These are phyloP conservation scores for Drosophila colorata DNA, from an alignment of 2,888 invertebrate genomes.

Conservation along the genomic window DNA sequence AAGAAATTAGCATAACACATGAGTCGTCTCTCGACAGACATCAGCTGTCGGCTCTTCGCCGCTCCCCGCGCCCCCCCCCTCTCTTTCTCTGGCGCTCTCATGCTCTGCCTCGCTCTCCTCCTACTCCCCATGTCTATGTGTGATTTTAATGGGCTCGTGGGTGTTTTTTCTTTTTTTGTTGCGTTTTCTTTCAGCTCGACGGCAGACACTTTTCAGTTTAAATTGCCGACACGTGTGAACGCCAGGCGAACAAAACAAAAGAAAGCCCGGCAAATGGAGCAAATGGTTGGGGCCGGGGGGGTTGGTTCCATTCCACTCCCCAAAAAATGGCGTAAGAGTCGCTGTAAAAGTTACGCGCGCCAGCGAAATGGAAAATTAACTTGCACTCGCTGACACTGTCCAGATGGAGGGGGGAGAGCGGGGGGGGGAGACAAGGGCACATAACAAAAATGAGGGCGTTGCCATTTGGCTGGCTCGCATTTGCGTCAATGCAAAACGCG, in stretches of 20 bases:
- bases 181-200: conserved; percentile 4
- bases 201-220: conserved; percentile 62
- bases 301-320: conserved; percentile 15
- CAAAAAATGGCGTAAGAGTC: conserved; percentile 20
- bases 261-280: conserved; percentile 24
- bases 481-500: conserved; percentile 59
- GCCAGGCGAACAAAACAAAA: conserved; percentile 39
- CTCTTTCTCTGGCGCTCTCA: neutral
- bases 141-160: conserved; percentile 66
- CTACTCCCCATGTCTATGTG: conserved; percentile 23
- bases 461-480: conserved; percentile 6
- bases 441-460: conserved; percentile 25
- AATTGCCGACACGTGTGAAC: conserved; percentile 73
- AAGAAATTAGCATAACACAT: conserved; percentile 73
- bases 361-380: conserved; percentile 42
- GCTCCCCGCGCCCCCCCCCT: neutral
- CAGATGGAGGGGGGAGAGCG: neutral
- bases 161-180: conserved; percentile 41
- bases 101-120: neutral
- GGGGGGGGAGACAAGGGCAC: neutral
- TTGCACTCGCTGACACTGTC: conserved; percentile 29
- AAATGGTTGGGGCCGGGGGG: neutral
- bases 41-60: conserved; percentile 28
- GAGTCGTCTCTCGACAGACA: conserved; percentile 38
- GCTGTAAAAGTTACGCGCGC: conserved; percentile 16